These are phyloP conservation scores for Pterocles orientalis DNA, from an alignment of 2,113 vertebrate species.

Conservation along the genomic window DNA sequence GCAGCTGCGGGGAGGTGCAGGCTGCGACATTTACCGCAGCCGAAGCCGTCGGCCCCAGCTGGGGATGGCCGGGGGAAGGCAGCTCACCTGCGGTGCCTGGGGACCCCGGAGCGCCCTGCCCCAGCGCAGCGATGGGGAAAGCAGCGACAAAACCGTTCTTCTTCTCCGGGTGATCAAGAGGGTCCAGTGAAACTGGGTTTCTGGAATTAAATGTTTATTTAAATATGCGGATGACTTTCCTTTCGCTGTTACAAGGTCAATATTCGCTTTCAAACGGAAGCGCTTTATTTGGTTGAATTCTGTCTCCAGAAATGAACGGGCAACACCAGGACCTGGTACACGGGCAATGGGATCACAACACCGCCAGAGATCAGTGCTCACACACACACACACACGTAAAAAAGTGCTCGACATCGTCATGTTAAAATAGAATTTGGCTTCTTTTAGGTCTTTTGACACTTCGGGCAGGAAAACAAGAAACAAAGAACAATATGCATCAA, in stretches of 20 bases:
- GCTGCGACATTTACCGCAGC: background rate
- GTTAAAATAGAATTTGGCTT: constrained; percentile 71
- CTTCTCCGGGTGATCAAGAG: background rate
- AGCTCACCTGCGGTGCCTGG: background rate
- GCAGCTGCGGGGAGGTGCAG: background rate
- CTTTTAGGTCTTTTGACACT: constrained; percentile 50
- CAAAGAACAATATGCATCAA: constrained; percentile 27
- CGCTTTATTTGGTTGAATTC: constrained; percentile 76
- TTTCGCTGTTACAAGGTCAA: constrained; percentile 54
- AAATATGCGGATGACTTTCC: constrained; percentile 47
- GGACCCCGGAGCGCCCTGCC: too few species aligned
- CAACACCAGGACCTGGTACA: constrained; percentile 59
- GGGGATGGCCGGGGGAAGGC: background rate
- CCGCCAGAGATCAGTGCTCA: constrained; percentile 55
- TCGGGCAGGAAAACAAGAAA: constrained; percentile 46
- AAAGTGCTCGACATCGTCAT: constrained; percentile 64
- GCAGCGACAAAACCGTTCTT: background rate
- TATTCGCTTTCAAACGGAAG: constrained; percentile 71
- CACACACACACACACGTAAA: constrained; percentile 61
- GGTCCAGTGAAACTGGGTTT: background rate
- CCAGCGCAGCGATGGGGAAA: background rate
- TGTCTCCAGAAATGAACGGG: constrained; percentile 71
- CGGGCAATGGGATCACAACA: constrained; percentile 49
- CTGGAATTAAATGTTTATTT: constrained; percentile 70
- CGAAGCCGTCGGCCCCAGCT: background rate